Evolutionary conservation across 2,888 invertebrate genomes (phyloP), one percentile per base, ranked within the genome.

Genomic region (Ganaspis brasiliensis): DNA sequence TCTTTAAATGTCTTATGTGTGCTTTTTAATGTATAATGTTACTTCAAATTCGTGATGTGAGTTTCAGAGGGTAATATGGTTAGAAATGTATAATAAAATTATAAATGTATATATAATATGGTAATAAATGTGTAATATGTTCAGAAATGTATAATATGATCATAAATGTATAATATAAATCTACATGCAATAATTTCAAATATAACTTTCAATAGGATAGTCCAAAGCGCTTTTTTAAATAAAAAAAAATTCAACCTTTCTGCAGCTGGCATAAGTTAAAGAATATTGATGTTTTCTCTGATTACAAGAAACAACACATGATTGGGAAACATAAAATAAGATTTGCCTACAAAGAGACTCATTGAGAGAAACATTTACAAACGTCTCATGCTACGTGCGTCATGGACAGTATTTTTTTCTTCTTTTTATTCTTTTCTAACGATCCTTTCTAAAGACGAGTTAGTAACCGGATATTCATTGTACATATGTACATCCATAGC

Each of bases 401-500:
- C 79, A 55, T 52, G 74, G 72, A 67, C 63, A 56, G 26, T 57
- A 31, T 35, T 70, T 74, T 75, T 72, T 70, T 74, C 55, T 37
- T 70, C 21, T 56, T 67, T 21, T 52, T 63, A 72, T 59, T 74
- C 75, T 67, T 78, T 63, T 52, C 31, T 67, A 73, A 73, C 77
- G 74, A 63, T 35, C 73, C 37, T 72, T 72, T 81, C 73, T 49
- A 78, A 70, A 16, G 52, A 19, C 31, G 75, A 75, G 52, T 75
- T 45, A 71, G 81, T 78, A 80, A 84, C 79, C 78, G 81, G 81
- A 84, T 83, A 84, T 79, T 78, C 78, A 72, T 70, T 76, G 77
- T 76, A 67, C 74, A 78, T 77, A 73, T 76, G 77, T 76, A 67
- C 74, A 78, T 77, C 75, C 77, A 79, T 61, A 57, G 57, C 14